Evolutionary conservation across 1,140 invertebrate genomes (phyloP).

Genomic region (Macrosteles quadrilineatus): DNA sequence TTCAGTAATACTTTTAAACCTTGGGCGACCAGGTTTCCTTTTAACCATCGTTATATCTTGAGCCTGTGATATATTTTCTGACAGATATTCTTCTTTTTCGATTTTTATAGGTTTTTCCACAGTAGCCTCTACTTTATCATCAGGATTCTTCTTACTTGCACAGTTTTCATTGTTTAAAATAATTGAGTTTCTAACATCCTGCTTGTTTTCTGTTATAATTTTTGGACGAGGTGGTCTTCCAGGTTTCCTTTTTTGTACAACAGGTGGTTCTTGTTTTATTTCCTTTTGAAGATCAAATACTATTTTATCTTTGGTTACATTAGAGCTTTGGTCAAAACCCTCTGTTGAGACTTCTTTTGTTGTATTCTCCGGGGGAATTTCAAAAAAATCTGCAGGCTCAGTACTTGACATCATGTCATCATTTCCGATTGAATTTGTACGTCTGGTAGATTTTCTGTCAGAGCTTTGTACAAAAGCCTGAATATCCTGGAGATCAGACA

Average conservation of each 20-base stretch:
- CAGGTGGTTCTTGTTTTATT: conserved; percentile 1
- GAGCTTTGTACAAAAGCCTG: not conserved
- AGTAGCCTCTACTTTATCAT: no score
- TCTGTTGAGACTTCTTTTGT: no score
- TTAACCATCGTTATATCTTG: not conserved
- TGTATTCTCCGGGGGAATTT: no score
- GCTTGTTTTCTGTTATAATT: no score
- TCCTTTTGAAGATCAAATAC: not conserved
- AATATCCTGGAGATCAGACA: not conserved
- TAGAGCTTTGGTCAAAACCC: no score
- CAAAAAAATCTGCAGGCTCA: no score
- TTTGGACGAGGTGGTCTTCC: not conserved
- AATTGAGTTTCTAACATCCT: no score
- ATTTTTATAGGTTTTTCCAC: not conserved
- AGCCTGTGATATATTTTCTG: not conserved
- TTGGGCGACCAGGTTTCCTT: conserved; percentile 4
- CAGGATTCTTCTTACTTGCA: no score
- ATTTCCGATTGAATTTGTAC: not conserved
- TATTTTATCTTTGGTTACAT: not conserved
- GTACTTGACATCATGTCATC: no score
- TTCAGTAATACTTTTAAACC: not conserved
- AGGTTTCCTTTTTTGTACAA: not conserved
- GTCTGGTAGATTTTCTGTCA: not conserved
- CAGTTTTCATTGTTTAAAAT: no score
- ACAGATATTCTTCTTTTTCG: not conserved